A percentile compares a stretch with the other conserved stretches of the same genome.
Conservation (phyloP, 53 echinoderm and acorn worm genomes). For the Astropecten irregularis region DNA sequence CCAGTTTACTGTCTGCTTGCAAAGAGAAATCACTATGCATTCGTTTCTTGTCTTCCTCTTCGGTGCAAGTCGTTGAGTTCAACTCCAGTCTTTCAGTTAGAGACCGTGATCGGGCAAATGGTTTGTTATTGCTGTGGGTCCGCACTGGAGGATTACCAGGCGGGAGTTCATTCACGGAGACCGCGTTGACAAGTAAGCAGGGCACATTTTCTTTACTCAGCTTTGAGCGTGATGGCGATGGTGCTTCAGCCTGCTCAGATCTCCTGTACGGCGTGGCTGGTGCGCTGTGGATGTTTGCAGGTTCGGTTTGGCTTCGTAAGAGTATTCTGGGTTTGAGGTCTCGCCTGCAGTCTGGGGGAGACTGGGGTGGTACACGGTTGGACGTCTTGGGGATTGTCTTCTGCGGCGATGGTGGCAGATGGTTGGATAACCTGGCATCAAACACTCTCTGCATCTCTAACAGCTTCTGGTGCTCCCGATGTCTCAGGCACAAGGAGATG, state of each 20-base stretch:
- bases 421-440: conserved; percentile 44
- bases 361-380: not conserved
- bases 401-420: not conserved
- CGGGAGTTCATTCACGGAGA: conserved; percentile 24
- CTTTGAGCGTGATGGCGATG: not conserved
- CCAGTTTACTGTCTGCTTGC: conserved; percentile 11
- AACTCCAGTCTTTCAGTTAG: not conserved
- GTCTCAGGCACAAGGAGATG: conserved; percentile 71
- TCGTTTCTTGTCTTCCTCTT: conserved; percentile 5
- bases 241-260: not conserved
- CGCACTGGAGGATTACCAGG: conserved; percentile 7
- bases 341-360: conserved; percentile 58
- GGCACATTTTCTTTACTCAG: conserved; percentile 35
- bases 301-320: conserved; percentile 18
- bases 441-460: conserved; percentile 48
- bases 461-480: conserved; percentile 54
- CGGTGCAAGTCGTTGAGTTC: not conserved
- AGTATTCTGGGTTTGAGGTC: conserved; percentile 52
- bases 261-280: conserved; percentile 30
- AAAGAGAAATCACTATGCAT: conserved; percentile 2
- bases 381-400: not conserved
- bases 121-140: conserved; percentile 39
- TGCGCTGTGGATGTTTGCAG: conserved; percentile 35
- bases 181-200: conserved; percentile 29
- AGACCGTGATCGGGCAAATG: not conserved